phyloP scores from a whole-genome alignment of 2,888 invertebrate species.

The Leucoptera coffeella region DNA sequence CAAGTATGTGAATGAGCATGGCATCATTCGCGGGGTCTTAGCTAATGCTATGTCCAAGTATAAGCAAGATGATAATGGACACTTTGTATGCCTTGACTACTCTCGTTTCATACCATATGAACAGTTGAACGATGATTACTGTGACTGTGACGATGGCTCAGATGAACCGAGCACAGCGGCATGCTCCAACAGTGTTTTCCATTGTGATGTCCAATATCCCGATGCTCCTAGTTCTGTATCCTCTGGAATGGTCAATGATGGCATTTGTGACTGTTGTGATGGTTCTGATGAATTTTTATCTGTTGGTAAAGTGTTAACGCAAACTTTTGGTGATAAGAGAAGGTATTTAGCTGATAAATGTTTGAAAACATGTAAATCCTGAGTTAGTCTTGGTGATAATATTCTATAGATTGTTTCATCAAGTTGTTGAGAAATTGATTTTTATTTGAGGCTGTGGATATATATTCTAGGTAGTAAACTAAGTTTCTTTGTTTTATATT shows the following conservation, averaged over 20 bases:
- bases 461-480: no score
- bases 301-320: constrained; percentile 19
- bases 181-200: constrained; percentile 77
- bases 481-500: no score
- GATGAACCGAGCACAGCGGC: constrained; percentile 86
- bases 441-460: no score
- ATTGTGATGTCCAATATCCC: constrained; percentile 60
- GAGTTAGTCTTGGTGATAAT: no score
- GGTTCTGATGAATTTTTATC: constrained; percentile 84
- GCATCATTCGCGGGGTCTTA: constrained; percentile 31
- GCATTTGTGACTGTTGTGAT: constrained; percentile 91
- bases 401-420: no score
- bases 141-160: constrained; percentile 76
- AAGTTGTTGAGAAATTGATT: no score
- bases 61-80: constrained; percentile 21
- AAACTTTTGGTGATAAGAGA: constrained; percentile 16
- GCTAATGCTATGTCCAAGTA: constrained; percentile 25
- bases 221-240: constrained; percentile 41
- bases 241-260: constrained; percentile 85
- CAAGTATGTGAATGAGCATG: constrained; percentile 28
- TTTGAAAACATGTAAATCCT: constrained; percentile 18
- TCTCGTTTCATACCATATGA: constrained; percentile 26
- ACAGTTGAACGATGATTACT: constrained; percentile 74
- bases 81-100: constrained; percentile 35
- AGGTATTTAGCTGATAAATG: constrained; percentile 27